Conservation (phyloP, 2,797 vertebrate genomes). For the Intellagama lesueurii region DNA sequence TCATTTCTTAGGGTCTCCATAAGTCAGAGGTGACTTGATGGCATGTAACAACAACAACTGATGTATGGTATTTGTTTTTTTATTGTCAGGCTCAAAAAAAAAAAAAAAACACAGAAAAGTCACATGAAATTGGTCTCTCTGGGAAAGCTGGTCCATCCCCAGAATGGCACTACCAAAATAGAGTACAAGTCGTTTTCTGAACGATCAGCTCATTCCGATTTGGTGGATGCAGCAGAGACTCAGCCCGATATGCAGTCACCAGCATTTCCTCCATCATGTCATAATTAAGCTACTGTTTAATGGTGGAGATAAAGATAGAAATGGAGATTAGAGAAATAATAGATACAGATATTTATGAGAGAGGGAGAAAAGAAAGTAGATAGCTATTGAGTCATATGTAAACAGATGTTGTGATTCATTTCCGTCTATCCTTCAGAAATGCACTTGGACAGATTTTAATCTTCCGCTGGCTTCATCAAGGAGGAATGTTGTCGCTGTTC, state of each 20-base stretch:
- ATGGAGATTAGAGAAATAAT: neutral
- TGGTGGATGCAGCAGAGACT: no score
- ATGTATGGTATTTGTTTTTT: no score
- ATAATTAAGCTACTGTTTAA: neutral
- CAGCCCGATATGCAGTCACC: no score
- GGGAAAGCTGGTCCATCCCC: no score
- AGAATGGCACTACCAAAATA: no score
- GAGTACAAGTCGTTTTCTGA: no score
- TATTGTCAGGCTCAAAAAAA: no score
- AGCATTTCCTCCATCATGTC: neutral
- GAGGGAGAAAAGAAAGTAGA: neutral
- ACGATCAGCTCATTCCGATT: no score
- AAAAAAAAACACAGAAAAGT: no score
- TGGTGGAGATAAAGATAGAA: neutral
- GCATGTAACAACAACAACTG: no score
- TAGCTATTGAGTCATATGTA: neutral
- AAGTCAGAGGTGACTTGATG: neutral
- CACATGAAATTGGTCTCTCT: no score
- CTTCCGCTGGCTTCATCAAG: neutral
- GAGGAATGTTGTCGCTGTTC: neutral
- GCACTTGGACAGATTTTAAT: neutral
- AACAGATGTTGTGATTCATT: neutral
- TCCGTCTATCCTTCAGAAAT: neutral
- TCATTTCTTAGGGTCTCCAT: neutral
- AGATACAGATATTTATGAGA: neutral